These are phyloP conservation scores for Cinclus cinclus DNA, from an alignment of 2,113 vertebrate genomes.

Conservation along the genomic window DNA sequence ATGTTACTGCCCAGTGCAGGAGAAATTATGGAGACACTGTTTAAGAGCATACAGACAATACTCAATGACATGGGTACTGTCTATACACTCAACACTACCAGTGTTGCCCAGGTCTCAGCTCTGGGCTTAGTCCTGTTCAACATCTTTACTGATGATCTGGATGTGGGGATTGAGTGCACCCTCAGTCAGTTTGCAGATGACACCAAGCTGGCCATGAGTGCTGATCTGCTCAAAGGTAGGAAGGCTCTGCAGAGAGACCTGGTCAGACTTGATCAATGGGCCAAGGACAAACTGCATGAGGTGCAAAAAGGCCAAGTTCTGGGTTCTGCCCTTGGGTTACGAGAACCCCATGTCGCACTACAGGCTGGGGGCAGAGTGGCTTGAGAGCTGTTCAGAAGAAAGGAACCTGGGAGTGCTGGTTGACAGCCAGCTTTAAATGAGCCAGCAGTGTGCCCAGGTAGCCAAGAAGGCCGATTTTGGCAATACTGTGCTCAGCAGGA, in stretches of 20 bases:
- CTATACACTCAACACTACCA: background rate
- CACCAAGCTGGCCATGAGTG: background rate
- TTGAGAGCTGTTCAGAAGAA: fast-evolving
- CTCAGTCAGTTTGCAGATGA: background rate
- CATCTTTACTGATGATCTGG: background rate
- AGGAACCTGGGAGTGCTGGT: background rate
- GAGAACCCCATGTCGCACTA: background rate
- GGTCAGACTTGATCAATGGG: background rate
- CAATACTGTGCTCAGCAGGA: background rate
- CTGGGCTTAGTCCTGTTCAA: background rate
- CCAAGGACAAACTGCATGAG: background rate
- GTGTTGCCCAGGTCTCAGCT: background rate
- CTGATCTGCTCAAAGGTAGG: background rate
- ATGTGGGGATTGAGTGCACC: background rate
- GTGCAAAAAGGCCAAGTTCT: background rate
- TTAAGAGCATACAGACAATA: background rate
- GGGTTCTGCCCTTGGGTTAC: background rate
- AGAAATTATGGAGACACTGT: background rate
- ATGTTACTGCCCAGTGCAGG: background rate
- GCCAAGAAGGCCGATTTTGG: background rate
- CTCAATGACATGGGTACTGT: background rate
- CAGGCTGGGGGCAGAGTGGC: background rate
- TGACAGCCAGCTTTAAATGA: background rate
- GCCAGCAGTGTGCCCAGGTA: background rate
- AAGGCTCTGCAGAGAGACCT: background rate